These are phyloP conservation scores for Argynnis bischoffii DNA, from an alignment of 2,888 invertebrate genomes.

Conservation along the genomic window DNA sequence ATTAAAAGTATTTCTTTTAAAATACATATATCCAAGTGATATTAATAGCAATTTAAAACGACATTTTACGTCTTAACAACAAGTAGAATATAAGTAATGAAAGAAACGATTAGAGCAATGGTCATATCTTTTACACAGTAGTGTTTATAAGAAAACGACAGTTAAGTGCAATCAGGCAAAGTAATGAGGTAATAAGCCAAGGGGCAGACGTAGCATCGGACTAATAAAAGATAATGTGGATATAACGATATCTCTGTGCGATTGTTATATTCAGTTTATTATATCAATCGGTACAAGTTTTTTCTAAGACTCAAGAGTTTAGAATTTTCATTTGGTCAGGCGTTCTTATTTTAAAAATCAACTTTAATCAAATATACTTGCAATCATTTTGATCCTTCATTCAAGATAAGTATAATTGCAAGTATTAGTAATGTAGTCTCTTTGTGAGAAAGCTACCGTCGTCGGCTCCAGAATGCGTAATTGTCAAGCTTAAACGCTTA, in stretches of 20 bases:
- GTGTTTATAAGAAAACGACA: conserved; percentile 23
- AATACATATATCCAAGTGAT: background rate
- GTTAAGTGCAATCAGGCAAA: conserved; percentile 20
- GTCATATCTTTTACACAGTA: conserved; percentile 10
- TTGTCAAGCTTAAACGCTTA: too few species aligned
- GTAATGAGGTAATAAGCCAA: conserved; percentile 31
- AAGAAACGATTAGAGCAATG: conserved; percentile 12
- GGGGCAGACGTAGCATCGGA: conserved; percentile 34
- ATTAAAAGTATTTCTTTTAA: too few species aligned
- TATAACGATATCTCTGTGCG: conserved; percentile 21
- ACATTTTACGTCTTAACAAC: background rate
- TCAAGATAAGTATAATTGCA: too few species aligned
- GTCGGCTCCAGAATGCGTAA: too few species aligned
- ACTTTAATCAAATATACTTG: too few species aligned
- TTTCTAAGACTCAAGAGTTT: background rate
- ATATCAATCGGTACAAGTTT: conserved; percentile 11
- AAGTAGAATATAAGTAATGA: conserved; percentile 1
- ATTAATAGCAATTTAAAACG: background rate
- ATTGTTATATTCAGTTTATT: conserved; percentile 20
- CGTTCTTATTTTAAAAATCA: too few species aligned
- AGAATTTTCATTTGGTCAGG: background rate
- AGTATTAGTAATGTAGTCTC: too few species aligned
- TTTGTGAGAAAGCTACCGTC: too few species aligned
- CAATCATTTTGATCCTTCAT: too few species aligned
- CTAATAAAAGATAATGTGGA: conserved; percentile 25